phyloP scores from a whole-genome alignment of 2,797 vertebrate species.

The Spatula versicolor region DNA sequence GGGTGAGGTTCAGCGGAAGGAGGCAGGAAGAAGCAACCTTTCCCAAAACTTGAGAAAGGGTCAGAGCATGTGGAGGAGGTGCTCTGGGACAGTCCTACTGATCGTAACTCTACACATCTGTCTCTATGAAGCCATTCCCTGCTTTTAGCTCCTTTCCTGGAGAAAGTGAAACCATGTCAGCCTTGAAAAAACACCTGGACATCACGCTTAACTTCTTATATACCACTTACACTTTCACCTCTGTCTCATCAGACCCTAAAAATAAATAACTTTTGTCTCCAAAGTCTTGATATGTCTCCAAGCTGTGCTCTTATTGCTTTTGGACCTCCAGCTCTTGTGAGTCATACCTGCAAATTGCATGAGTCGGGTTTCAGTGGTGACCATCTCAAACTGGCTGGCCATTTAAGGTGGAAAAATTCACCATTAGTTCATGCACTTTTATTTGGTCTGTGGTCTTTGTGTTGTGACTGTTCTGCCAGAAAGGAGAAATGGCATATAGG shows the following conservation, averaged over 20 bases:
- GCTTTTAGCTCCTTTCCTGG: background rate
- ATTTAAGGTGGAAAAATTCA: constrained; percentile 56
- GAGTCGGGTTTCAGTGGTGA: constrained; percentile 52
- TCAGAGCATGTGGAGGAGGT: background rate
- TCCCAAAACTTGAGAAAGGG: constrained; percentile 25
- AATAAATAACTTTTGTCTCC: constrained; percentile 12
- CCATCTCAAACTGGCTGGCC: constrained; percentile 7
- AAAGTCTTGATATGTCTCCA: constrained; percentile 23
- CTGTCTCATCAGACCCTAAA: constrained; percentile 30
- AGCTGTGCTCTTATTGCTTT: constrained; percentile 40
- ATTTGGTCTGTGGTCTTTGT: background rate
- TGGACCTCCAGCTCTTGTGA: constrained; percentile 43
- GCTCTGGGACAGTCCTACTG: background rate
- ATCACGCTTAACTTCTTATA: background rate
- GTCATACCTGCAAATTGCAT: constrained; percentile 61
- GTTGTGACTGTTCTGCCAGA: background rate
- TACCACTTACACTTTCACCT: background rate
- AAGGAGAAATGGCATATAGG: background rate
- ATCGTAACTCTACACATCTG: background rate
- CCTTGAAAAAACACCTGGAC: background rate
- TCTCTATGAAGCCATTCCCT: background rate
- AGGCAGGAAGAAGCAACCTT: background rate
- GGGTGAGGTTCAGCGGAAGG: background rate
- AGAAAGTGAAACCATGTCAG: background rate
- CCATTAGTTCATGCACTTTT: constrained; percentile 25